Conservation (phyloP, 1,140 invertebrate genomes). For the Galleria mellonella region DNA sequence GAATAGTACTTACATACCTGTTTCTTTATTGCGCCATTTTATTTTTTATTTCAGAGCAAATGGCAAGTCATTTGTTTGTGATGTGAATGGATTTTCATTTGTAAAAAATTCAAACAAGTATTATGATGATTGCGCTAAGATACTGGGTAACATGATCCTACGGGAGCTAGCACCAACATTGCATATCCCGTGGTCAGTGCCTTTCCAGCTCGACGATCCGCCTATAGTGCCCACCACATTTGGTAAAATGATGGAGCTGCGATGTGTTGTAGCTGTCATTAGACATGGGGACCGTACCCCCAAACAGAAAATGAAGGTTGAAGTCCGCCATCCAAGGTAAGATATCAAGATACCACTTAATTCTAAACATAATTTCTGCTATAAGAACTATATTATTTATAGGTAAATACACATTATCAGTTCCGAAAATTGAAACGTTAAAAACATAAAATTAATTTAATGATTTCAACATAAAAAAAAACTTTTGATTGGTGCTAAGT, state of each 20-base stretch:
- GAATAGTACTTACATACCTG: too few species aligned
- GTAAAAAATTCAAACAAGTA: constrained; percentile 99
- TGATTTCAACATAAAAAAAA: too few species aligned
- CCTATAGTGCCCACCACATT: constrained; percentile 99
- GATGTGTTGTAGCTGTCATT: constrained; percentile 98
- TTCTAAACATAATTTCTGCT: not conserved
- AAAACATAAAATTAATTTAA: too few species aligned
- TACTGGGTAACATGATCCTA: constrained; percentile 94
- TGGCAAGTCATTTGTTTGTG: constrained; percentile 99
- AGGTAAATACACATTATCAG: too few species aligned
- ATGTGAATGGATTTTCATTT: constrained; percentile 99
- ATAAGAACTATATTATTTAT: too few species aligned
- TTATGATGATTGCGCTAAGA: constrained; percentile 99
- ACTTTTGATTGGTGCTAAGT: too few species aligned
- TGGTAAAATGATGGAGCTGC: constrained; percentile 99
- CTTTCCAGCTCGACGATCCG: constrained; percentile 97
- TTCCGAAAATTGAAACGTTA: too few species aligned
- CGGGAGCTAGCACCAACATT: constrained; percentile 94
- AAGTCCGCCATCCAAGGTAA: constrained; percentile 98
- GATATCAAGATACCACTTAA: constrained; percentile 21
- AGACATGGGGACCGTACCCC: constrained; percentile 98
- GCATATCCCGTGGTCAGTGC: constrained; percentile 97
- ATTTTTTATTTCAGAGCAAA: constrained; percentile 83
- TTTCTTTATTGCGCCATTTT: too few species aligned
- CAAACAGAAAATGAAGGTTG: constrained; percentile 99